Base-by-base conservation (phyloP, 92 coral and sea anemone genomes). In the Bergia puertoricense region DNA sequence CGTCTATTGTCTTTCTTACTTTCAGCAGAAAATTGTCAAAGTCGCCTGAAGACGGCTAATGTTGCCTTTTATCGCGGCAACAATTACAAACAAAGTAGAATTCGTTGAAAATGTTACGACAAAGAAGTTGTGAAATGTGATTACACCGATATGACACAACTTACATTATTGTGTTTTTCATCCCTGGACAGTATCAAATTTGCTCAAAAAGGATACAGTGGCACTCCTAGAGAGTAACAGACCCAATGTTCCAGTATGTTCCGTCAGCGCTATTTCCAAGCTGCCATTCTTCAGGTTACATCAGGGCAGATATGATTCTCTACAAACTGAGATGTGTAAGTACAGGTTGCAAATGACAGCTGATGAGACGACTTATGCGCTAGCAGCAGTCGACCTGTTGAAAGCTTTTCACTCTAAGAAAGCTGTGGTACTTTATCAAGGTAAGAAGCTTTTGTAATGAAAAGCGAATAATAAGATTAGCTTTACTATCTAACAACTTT, bases 261-360 rank as follows among this genome's bases (percentile, higher is more conserved):
- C 82, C 48, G 8, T 89, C n/a, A 84, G 91, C 20, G 68, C 90
- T 4, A 85, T 90, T 13, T 89, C 91, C 23, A 51, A 86, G 40
- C 79, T 93, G 45, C 91, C 96, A 4, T n/a, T 89, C 1, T 46
- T 93, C 36, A 90, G 90, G 71, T 78, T 89, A 80, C 69, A 50
- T 73, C 72, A 72, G 39, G 71, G 41, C 22, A 80, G 16, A 46
- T 48, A 46, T 65, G 67, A 66, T n/a, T 30, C 48, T 6, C 69
- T 77, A 39, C 74, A 41, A 3, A 40, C 22, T 42, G 85, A 78
- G 13, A 67, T 79, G 16, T 94, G 96, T 46, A 74, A 88, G 10
- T 80, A 76, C 23, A 81, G 90, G 9, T 79, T 92, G 51, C 79
- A 85, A 46, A 81, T 92, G 93, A 88, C 94, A 74, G 92, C 93